Percentiles rank a stretch among this genome's conserved stretches.
These are phyloP conservation scores for Artibeus lituratus DNA, from an alignment of 2,797 vertebrate species.

Conservation along the genomic window DNA sequence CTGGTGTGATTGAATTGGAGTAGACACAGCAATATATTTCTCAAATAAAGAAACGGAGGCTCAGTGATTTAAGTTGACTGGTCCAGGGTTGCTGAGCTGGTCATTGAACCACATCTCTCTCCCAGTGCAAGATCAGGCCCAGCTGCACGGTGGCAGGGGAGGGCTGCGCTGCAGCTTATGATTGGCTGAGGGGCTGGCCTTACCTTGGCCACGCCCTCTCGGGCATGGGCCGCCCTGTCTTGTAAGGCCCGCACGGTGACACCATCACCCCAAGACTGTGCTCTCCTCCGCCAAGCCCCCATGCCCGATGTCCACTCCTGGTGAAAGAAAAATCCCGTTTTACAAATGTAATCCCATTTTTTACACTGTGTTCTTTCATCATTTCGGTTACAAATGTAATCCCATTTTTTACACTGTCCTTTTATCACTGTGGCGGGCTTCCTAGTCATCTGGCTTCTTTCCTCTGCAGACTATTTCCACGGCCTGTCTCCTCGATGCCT, in stretches of 20 bases:
- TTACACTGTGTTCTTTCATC: not conserved
- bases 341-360: not conserved
- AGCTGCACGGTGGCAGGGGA: rapidly evolving
- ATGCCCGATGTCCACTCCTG: not conserved
- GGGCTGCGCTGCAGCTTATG: not conserved
- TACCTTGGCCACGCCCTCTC: not conserved
- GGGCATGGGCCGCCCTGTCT: not conserved
- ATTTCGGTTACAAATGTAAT: not conserved
- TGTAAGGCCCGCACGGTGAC: not conserved
- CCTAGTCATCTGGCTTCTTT: not conserved
- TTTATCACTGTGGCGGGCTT: not conserved
- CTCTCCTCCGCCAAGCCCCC: not conserved
- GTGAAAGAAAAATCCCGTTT: not conserved
- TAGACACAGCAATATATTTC: not conserved
- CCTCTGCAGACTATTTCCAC: not conserved
- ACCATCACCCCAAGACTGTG: not conserved
- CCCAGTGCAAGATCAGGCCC: not conserved
- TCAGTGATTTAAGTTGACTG: not conserved
- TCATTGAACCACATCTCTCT: not conserved
- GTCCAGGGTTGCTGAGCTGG: not conserved
- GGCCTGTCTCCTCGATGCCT: too few species aligned
- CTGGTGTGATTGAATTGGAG: not conserved
- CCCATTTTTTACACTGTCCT: not conserved
- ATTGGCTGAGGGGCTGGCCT: not conserved
- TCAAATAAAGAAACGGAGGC: not conserved